Evolutionary conservation across 2,113 vertebrate genomes (phyloP), one percentile per base, ranked within the genome.

Genomic region (Gadus macrocephalus): DNA sequence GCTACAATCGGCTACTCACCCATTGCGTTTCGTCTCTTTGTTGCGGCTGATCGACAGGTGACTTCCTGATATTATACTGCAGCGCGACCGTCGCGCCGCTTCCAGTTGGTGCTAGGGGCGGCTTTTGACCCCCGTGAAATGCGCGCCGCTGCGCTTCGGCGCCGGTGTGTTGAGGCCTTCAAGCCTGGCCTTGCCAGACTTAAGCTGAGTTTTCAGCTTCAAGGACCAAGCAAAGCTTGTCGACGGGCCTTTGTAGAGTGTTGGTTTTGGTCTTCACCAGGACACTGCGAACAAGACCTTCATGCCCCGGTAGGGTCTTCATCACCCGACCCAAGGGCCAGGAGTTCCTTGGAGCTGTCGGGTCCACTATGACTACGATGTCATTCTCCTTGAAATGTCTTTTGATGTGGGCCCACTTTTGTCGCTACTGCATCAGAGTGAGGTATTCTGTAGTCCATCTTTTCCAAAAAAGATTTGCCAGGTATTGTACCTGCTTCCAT

Each of bases 361-460:
- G 25, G 16, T 35, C 62, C 14, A 64, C 14, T 31, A 64, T 64
- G 62, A 64, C 62, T 1, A 64, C 62, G 9, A 64, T 1, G 31
- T 64, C 62, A 25, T 62, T 25, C 2, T 11, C 5, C 4, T 25
- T 9, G 6, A 70, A 17, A 16, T 69, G 63, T 15, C 20, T 5
- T 63, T 6, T 62, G 17, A 14, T 49, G n/a, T n/a, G 7, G 31
- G 15, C 15, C 61, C 60, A 70, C 63, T 63, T 62, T 14, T 64
- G n/a, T 27, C 59, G 6, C 19, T 70, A 27, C 17, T 70, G 60
- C 59, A 70, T 62, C 4, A 70, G 60, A 16, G 69, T 20, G 5
- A 70, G 31, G 20, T 70, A 70, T 62, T 70, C 58, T 19, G 15
- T 62, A 15, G 31, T 60, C 59, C 28, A 70, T 62, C 59, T 2